These are phyloP conservation scores for Scrobipalpa atriplicella DNA, from an alignment of 2,888 invertebrate species.

Conservation along the genomic window DNA sequence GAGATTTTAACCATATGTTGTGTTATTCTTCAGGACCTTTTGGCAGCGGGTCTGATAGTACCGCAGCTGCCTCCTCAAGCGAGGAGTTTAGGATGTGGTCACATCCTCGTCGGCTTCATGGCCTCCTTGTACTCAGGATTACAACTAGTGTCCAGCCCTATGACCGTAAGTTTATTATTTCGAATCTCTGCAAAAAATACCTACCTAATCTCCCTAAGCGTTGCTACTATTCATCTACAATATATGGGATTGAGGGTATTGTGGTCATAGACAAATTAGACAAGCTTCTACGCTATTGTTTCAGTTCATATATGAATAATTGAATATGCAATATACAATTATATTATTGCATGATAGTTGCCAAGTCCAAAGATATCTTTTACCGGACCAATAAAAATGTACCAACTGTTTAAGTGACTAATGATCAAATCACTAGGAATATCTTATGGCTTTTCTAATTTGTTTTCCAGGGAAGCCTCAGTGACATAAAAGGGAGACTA, in stretches of 20 bases:
- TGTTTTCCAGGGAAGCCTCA: constrained; percentile 78
- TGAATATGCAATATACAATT: no score
- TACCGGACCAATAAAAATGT: background rate
- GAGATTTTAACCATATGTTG: no score
- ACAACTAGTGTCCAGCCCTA: constrained; percentile 81
- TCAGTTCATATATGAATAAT: no score
- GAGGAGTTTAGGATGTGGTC: constrained; percentile 73
- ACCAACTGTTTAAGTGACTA: background rate
- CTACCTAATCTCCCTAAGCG: background rate
- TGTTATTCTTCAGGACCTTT: constrained; percentile 48
- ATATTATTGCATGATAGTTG: no score
- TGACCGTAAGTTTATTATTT: constrained; percentile 67
- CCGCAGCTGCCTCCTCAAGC: constrained; percentile 63
- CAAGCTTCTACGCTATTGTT: no score
- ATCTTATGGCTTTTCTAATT: background rate
- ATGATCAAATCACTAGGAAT: no score
- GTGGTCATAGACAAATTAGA: no score
- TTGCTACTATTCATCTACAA: background rate
- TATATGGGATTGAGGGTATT: no score
- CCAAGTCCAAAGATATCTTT: no score
- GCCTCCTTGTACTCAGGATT: constrained; percentile 79
- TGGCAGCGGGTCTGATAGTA: constrained; percentile 45
- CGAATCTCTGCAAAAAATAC: background rate
- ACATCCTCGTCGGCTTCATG: constrained; percentile 77
- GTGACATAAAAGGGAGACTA: constrained; percentile 80